A percentile compares a stretch with the other conserved stretches of the same genome.
Conservation (phyloP, 2,888 invertebrate species). For the Dicranocentrus wangi region DNA sequence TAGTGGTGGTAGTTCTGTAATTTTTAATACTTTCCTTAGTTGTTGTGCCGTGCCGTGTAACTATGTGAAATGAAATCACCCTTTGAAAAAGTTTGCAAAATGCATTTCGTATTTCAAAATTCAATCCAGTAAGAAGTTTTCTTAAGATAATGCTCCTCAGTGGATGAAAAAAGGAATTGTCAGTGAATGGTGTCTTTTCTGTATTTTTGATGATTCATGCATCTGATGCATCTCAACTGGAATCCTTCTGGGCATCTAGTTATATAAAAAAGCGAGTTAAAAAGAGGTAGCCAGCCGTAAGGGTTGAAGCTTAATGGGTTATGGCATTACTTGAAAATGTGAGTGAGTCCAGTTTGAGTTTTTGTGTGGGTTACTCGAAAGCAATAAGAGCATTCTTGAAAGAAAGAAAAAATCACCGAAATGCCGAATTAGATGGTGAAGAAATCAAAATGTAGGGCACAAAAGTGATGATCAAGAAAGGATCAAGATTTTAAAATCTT, state of each 20-base stretch:
- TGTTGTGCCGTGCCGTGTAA: too few relatives aligned
- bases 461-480: constrained; percentile 55
- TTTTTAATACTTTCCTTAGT: too few relatives aligned
- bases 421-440: constrained; percentile 58
- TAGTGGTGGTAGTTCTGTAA: constrained; percentile 10
- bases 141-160: background rate
- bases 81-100: too few relatives aligned
- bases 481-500: background rate
- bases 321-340: constrained; percentile 59
- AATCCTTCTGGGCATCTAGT: constrained; percentile 41
- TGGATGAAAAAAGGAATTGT: background rate
- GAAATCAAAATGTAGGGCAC: constrained; percentile 66
- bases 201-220: constrained; percentile 60
- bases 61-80: too few relatives aligned
- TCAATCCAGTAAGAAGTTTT: too few relatives aligned
- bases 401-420: too few relatives aligned
- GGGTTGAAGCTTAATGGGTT: constrained; percentile 58
- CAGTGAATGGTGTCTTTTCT: constrained; percentile 14
- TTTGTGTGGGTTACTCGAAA: constrained; percentile 56
- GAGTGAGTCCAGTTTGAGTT: constrained; percentile 53
- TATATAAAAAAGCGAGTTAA: constrained; percentile 38
- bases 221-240: constrained; percentile 40
- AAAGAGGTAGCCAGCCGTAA: constrained; percentile 62
- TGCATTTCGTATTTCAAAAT: too few relatives aligned
- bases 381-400: too few relatives aligned